Conservation (phyloP, 2,113 vertebrate genomes). For the Rhadina sibilatrix region DNA sequence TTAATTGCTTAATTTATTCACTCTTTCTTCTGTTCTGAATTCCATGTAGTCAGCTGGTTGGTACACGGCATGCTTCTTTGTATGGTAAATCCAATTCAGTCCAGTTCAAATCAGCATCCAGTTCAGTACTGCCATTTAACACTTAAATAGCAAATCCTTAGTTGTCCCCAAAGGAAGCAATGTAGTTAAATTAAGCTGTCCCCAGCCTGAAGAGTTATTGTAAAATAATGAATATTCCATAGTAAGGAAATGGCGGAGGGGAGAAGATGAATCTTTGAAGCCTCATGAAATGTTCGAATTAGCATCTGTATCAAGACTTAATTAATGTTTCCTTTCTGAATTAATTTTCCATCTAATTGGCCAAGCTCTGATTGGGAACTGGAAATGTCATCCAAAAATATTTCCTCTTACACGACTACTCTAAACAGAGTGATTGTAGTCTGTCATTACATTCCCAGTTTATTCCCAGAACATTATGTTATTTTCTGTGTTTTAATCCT, state of each 20-base stretch:
- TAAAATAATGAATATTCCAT: constrained; percentile 30
- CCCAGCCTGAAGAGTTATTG: background rate
- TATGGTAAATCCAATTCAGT: background rate
- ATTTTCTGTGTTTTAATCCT: background rate
- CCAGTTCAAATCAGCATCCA: background rate
- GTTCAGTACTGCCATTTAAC: background rate
- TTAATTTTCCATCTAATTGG: constrained; percentile 43
- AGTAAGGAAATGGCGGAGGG: background rate
- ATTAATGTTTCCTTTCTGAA: constrained; percentile 42
- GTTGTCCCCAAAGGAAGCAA: background rate
- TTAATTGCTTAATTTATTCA: background rate
- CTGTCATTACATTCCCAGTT: background rate
- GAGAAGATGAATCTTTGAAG: background rate
- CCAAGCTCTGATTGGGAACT: constrained; percentile 34
- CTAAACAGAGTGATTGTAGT: background rate
- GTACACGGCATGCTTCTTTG: background rate
- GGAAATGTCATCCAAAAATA: constrained; percentile 33
- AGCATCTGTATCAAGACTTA: background rate
- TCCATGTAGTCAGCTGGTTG: background rate
- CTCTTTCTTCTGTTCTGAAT: background rate
- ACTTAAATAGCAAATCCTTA: background rate
- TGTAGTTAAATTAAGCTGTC: background rate
- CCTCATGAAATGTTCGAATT: background rate
- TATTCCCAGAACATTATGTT: background rate
- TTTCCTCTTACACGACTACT: constrained; percentile 11